Conservation (phyloP, 2,797 vertebrate species). For the Crypturellus tataupa region DNA sequence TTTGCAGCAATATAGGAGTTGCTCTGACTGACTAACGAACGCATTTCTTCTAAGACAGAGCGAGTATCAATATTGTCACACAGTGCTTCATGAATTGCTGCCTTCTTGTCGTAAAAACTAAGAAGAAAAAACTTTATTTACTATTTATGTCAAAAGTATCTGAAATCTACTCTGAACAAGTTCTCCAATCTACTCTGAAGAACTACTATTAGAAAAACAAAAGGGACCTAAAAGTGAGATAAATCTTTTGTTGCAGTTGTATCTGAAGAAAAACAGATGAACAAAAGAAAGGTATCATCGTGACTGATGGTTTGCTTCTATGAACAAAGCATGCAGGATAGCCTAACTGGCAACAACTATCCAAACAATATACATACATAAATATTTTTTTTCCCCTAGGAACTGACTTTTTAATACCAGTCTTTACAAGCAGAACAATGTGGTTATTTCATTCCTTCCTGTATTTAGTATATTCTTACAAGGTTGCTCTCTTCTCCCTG, state of each 20-base stretch:
- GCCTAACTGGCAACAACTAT: background rate
- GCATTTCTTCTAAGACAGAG: slow-evolving; percentile 91
- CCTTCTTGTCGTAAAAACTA: slow-evolving; percentile 91
- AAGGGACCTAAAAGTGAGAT: background rate
- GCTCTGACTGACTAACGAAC: slow-evolving; percentile 89
- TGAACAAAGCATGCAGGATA: background rate
- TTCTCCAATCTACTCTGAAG: background rate
- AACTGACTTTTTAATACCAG: background rate
- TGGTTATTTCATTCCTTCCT: background rate
- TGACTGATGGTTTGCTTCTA: background rate
- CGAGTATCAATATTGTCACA: slow-evolving; percentile 97
- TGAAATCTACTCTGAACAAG: background rate
- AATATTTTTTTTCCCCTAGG: background rate
- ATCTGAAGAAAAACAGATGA: slow-evolving; percentile 34
- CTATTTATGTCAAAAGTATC: background rate
- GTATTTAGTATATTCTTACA: background rate
- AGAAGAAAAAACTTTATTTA: background rate
- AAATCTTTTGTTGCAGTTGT: background rate
- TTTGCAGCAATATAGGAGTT: slow-evolving; percentile 92
- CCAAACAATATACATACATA: background rate
- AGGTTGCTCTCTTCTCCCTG: background rate
- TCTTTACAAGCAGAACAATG: background rate
- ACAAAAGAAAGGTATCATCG: background rate
- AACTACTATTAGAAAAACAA: background rate
- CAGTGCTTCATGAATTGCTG: slow-evolving; percentile 88